Evolutionary conservation across 2,797 vertebrate species (phyloP), one percentile per base, ranked within the genome.

Genomic region (Scolopax bukidnonensis): DNA sequence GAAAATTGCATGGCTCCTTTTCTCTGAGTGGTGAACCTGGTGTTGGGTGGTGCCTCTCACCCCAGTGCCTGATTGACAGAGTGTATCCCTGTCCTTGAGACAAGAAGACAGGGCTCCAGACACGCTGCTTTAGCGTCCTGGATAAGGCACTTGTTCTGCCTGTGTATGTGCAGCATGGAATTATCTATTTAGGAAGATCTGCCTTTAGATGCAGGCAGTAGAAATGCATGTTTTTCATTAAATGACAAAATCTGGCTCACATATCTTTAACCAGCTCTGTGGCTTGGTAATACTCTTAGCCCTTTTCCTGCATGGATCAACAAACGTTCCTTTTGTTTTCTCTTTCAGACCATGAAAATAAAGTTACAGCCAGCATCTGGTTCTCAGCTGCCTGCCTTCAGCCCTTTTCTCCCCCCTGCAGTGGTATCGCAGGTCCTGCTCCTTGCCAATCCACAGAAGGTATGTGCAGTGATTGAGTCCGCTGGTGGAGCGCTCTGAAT

Each of bases 381-480:
- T 47, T 98, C 98, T 5, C 93, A 97, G 84, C 98, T 99, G 30
- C 98, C 98, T 33, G 97, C 99, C 2, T 99, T 99, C 98, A 99
- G 96, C 94, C 99, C 99, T 28, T 87, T 99, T 6, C 96, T 97
- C 50, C 98, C 98, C 13, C 98, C 99, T 0, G 33, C 98, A 0
- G 97, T 98, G 94, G 96, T 99, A 76, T 99, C 99, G 11, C 99
- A 99, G 96, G 97, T 98, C 94, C 79, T 99, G 91, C 98, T 99
- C 40, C 95, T 99, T 3, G 95, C 98, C 89, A 99, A 99, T 81
- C 98, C 99, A 4, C 98, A 98, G 59, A 98, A 97, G 96, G 99
- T 99, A 96, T 1, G 61, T 38, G n/a, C 6, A 9, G 79, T 33
- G 75, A 32, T 3, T 3, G 24, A 27, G 20, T 9, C 32, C 32